These are phyloP conservation scores for Acanthosoma haemorrhoidale DNA, from an alignment of 2,888 invertebrate genomes.

Conservation along the genomic window DNA sequence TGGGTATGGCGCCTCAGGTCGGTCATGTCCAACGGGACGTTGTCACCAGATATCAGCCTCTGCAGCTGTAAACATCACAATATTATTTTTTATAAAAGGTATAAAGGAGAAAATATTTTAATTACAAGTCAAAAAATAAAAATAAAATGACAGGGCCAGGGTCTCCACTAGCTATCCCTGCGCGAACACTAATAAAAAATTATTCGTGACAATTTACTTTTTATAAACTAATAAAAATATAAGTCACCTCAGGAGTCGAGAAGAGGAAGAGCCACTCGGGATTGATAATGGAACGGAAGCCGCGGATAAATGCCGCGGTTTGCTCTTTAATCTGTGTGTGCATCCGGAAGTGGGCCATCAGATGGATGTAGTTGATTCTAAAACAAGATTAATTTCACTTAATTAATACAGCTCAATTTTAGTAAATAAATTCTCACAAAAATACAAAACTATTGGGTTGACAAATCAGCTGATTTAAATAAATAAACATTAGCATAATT, in stretches of 20 bases:
- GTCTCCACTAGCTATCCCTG: background rate
- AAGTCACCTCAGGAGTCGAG: conserved; percentile 83
- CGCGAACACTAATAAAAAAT: background rate
- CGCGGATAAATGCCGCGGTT: conserved; percentile 91
- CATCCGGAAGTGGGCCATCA: conserved; percentile 98
- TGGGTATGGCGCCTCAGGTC: conserved; percentile 88
- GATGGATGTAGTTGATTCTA: conserved; percentile 95
- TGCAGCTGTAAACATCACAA: conserved; percentile 65
- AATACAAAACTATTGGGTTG: background rate
- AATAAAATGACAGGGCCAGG: background rate
- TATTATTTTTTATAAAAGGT: background rate
- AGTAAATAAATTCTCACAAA: background rate
- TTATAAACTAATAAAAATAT: too few relatives aligned
- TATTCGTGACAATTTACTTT: background rate
- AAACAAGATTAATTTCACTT: background rate
- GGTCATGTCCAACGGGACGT: conserved; percentile 81
- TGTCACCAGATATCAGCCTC: conserved; percentile 92
- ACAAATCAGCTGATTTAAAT: background rate
- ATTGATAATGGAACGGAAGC: conserved; percentile 91
- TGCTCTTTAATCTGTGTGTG: conserved; percentile 96
- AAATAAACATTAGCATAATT: background rate
- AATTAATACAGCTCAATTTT: background rate
- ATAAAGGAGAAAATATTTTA: background rate
- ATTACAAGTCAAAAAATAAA: background rate
- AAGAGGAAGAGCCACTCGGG: conserved; percentile 92